Base-by-base conservation (phyloP, 2,113 vertebrate genomes). In the Heloderma charlesbogerti region DNA sequence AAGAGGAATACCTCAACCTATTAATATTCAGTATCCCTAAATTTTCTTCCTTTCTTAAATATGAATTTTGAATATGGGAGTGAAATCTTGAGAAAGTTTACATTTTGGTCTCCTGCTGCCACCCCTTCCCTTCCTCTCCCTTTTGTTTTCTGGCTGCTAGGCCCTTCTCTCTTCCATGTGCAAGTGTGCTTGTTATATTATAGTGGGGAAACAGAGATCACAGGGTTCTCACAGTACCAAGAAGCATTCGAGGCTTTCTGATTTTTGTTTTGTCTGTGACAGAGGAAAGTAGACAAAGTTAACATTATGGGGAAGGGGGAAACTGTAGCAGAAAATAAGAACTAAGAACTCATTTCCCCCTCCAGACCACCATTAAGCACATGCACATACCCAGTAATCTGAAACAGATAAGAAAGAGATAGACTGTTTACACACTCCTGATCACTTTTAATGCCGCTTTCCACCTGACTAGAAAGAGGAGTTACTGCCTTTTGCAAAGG, bases 231-330 rank as follows among this genome's bases (percentile, higher is more conserved):
- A 74, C 83, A 91, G 48, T 37, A 48, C 5, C 43, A 87, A 85
- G 77, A 82, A 75, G 69, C 54, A 54, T 60, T 37, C 22, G 48
- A 31, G 20, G 4, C 77, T 29, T 81, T 84, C 29, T 51, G 37
- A 71, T 27, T 29, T 77, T 88, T 45, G 79, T 69, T 87, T 86
- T 85, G 89, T 85, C 82, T 40, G 37, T 25, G 37, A 6, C n/a
- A 43, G 71, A 84, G 79, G 63, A 89, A 88, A 79, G 45, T 34
- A 60, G 72, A 45, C 63, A 34, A 88, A 37, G 77, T 78, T 29
- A 88, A 27, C 31, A 43, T 71, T 37, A 71, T 34, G 72, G 18
- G 3, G 29, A 8, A 8, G 57, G 74, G 15, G 37, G 37, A 43
- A 84, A 40, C 63, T 22, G 71, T 54, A n/a, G 34, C 27, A 84